phyloP scores from a whole-genome alignment of 2,888 invertebrate species.

The Antheraea assamensis region DNA sequence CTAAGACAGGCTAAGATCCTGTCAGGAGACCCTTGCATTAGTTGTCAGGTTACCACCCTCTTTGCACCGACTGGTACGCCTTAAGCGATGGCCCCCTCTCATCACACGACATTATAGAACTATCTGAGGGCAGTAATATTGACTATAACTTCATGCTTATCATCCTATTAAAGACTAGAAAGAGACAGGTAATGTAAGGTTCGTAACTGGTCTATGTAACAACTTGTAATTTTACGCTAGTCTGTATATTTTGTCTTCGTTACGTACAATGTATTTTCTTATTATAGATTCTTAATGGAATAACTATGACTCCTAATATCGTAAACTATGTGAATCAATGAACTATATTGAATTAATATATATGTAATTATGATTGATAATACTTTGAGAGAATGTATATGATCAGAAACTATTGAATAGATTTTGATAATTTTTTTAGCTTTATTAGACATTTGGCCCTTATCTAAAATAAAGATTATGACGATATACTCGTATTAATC shows the following conservation, averaged over 20 bases:
- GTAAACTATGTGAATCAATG: no score
- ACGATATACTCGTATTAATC: no score
- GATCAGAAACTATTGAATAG: no score
- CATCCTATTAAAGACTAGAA: conserved; percentile 2
- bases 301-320: not conserved
- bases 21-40: conserved; percentile 6
- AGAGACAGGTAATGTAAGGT: not conserved
- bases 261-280: not conserved
- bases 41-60: conserved; percentile 5
- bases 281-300: not conserved
- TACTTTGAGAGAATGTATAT: no score
- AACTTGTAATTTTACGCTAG: not conserved
- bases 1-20: conserved; percentile 1
- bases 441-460: no score
- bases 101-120: conserved; percentile 2
- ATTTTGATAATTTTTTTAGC: no score
- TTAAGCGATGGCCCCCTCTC: conserved; percentile 1
- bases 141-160: conserved; percentile 6
- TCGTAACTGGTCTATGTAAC: not conserved
- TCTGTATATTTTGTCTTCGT: not conserved
- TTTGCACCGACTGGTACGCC: not conserved
- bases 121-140: conserved; percentile 2
- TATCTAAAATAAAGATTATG: no score
- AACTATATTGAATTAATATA: no score
- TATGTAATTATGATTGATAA: no score